phyloP scores from a whole-genome alignment of 1,140 invertebrate species.

The Leptinotarsa texana region DNA sequence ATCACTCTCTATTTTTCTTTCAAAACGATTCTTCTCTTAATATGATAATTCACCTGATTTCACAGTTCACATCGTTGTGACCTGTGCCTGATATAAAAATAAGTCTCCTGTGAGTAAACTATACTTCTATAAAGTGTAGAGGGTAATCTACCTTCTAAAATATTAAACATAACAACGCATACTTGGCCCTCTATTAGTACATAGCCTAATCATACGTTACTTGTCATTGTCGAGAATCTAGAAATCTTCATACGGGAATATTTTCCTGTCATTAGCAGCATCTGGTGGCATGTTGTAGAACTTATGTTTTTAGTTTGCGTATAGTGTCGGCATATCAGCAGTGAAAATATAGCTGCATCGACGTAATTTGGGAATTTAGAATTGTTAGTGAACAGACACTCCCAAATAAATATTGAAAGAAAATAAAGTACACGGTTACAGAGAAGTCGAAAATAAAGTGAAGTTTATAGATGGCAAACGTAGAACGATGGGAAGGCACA shows the following conservation, averaged over 20 bases:
- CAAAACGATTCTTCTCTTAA: too few relatives aligned
- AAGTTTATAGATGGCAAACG: conserved; percentile 23
- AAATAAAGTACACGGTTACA: conserved; percentile 13
- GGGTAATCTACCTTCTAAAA: too few relatives aligned
- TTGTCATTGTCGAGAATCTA: too few relatives aligned
- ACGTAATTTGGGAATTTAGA: conserved; percentile 25
- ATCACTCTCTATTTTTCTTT: too few relatives aligned
- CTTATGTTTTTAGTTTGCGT: conserved; percentile 17
- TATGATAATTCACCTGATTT: too few relatives aligned
- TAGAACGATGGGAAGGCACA: conserved; percentile 19
- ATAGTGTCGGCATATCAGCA: conserved; percentile 25
- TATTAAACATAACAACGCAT: too few relatives aligned
- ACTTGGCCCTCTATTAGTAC: too few relatives aligned
- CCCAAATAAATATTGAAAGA: conserved; percentile 23
- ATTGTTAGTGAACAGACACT: conserved; percentile 26
- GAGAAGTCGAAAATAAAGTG: conserved; percentile 19
- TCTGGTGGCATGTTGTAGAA: conserved; percentile 17
- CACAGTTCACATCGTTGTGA: too few relatives aligned
- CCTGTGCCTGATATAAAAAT: too few relatives aligned
- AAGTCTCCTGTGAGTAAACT: too few relatives aligned
- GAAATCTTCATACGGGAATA: background rate
- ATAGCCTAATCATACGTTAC: too few relatives aligned
- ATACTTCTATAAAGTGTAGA: too few relatives aligned
- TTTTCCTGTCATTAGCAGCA: background rate
- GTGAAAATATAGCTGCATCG: conserved; percentile 30